These are phyloP conservation scores for Drosophila pseudotakahashii DNA, from an alignment of 2,888 invertebrate genomes.

Conservation along the genomic window DNA sequence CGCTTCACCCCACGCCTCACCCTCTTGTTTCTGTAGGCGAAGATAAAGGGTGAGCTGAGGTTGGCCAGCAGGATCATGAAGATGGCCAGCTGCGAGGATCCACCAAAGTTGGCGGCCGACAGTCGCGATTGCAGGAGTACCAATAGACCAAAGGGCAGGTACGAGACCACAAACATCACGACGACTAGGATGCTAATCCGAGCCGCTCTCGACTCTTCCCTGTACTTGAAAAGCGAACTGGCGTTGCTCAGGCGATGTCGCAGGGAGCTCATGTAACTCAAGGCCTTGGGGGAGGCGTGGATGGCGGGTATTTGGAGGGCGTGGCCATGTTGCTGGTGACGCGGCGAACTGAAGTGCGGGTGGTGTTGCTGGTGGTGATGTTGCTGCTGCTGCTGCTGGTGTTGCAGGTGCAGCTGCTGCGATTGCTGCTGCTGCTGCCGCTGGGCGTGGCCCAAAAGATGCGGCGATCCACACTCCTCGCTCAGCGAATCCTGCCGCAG, in stretches of 20 bases:
- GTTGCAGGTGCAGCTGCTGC: slow-evolving; percentile 45
- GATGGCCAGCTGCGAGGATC: slow-evolving; percentile 82
- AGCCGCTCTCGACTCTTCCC: slow-evolving; percentile 95
- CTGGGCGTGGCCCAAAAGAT: slow-evolving; percentile 67
- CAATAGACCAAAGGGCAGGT: slow-evolving; percentile 83
- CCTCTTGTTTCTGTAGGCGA: slow-evolving; percentile 84
- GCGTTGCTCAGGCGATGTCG: slow-evolving; percentile 93
- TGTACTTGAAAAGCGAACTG: slow-evolving; percentile 92
- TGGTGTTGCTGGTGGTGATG: slow-evolving; percentile 48
- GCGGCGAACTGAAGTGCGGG: slow-evolving; percentile 56
- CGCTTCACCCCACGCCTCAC: slow-evolving; percentile 84
- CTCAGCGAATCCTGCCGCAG: slow-evolving; percentile 64
- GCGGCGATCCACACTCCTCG: slow-evolving; percentile 74
- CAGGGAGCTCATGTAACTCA: slow-evolving; percentile 88
- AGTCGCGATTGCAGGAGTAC: slow-evolving; percentile 82
- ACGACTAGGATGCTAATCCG: slow-evolving; percentile 89
- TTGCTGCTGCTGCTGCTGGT: slow-evolving; percentile 46
- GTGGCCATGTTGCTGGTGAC: slow-evolving; percentile 57
- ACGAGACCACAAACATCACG: slow-evolving; percentile 84
- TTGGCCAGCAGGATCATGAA: slow-evolving; percentile 84
- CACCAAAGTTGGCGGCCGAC: slow-evolving; percentile 80
- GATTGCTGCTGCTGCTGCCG: slow-evolving; percentile 60
- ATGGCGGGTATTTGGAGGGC: slow-evolving; percentile 82
- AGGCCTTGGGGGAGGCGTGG: slow-evolving; percentile 83
- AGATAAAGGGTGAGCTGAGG: slow-evolving; percentile 84